These are phyloP conservation scores for Pachyuromys duprasi DNA, from an alignment of 2,797 vertebrate genomes.

Conservation along the genomic window DNA sequence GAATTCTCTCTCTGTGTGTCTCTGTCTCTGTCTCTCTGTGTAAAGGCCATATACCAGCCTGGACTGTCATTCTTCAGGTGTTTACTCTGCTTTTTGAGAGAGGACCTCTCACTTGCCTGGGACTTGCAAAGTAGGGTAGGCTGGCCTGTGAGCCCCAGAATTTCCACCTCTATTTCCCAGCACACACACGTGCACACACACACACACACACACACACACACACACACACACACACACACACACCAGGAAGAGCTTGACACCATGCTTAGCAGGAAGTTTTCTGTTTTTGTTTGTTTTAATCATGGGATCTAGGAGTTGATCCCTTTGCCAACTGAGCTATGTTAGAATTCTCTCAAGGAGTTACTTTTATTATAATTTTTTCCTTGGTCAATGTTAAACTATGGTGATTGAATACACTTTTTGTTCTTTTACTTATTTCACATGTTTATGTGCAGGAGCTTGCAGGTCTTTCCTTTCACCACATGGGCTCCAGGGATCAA, in stretches of 20 bases:
- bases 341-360: neutral
- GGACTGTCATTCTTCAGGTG: neutral
- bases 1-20: neutral
- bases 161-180: neutral
- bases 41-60: too few species aligned
- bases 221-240: too few species aligned
- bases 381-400: neutral
- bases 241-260: neutral
- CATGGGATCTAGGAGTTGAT: neutral
- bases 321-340: neutral
- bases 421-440: neutral
- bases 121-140: neutral
- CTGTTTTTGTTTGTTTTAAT: neutral
- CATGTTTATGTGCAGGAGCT: neutral
- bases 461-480: too few species aligned
- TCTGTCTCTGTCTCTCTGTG: neutral
- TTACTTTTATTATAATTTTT: slow-evolving; percentile 22
- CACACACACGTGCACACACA: neutral
- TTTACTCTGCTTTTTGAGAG: neutral
- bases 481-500: neutral
- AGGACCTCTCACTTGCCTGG: neutral
- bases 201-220: too few species aligned
- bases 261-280: neutral
- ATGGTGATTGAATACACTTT: neutral
- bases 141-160: neutral